phyloP scores from a whole-genome alignment of 2,113 vertebrate genomes.

The Chloebia gouldiae region DNA sequence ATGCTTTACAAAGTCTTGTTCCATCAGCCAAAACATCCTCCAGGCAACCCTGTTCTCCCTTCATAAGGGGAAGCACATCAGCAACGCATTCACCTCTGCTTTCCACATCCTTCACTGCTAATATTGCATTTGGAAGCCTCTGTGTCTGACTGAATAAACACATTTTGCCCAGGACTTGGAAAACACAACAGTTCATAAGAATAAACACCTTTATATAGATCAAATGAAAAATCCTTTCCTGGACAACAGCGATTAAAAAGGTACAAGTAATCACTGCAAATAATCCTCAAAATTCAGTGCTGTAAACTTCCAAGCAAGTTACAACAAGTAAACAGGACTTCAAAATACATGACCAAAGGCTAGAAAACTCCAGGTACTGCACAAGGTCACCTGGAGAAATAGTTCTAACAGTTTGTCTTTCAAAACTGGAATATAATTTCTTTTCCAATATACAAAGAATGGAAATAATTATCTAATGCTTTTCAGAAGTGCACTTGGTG shows the following conservation, averaged over 20 bases:
- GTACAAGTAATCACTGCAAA: neutral
- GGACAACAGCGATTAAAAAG: neutral
- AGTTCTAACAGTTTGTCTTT: neutral
- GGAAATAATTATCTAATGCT: slow-evolving; percentile 39
- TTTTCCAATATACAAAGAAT: slow-evolving; percentile 36
- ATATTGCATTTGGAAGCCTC: neutral
- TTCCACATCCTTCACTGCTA: neutral
- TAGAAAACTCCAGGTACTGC: slow-evolving; percentile 10
- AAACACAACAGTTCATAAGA: neutral
- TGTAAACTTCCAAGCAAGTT: neutral
- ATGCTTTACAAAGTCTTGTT: neutral
- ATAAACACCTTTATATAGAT: neutral
- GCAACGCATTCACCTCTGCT: fast-evolving
- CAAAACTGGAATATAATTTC: slow-evolving; percentile 10
- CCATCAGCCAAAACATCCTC: neutral
- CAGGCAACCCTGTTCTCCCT: neutral
- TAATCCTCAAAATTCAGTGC: neutral
- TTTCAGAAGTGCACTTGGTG: slow-evolving; percentile 46
- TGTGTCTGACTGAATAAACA: neutral
- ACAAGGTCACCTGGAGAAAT: neutral
- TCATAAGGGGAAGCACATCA: neutral
- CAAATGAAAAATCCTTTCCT: neutral
- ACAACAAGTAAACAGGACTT: neutral
- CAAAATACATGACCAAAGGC: neutral
- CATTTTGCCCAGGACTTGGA: neutral